These are phyloP conservation scores for Nymphalis io DNA, from an alignment of 1,140 invertebrate species.

Conservation along the genomic window DNA sequence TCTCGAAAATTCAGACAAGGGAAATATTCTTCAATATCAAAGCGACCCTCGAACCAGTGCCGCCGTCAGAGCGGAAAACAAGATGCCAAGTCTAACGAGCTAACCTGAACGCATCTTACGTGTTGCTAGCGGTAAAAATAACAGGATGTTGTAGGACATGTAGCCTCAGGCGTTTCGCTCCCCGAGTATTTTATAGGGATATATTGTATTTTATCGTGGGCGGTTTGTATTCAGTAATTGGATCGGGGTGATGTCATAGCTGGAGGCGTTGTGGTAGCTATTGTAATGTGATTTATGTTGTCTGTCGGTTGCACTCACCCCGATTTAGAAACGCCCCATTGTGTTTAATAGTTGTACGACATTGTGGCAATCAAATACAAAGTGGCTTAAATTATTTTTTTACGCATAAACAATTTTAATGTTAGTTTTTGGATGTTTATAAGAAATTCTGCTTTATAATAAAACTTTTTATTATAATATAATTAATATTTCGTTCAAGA, in stretches of 20 bases:
- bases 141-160: conserved; percentile 46
- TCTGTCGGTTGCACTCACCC: conserved; percentile 50
- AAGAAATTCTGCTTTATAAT: too few relatives aligned
- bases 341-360: conserved; percentile 36
- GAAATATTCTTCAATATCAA: conserved; percentile 63
- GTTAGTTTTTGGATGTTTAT: not conserved
- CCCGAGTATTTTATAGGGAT: conserved; percentile 32
- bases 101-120: conserved; percentile 57
- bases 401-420: not conserved
- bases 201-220: conserved; percentile 44
- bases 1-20: conserved; percentile 62
- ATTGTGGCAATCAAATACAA: conserved; percentile 23
- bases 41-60: conserved; percentile 55
- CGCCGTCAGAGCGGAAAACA: conserved; percentile 57
- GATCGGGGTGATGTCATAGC: conserved; percentile 50
- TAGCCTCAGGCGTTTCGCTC: conserved; percentile 44
- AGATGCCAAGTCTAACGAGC: conserved; percentile 65
- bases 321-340: conserved; percentile 29
- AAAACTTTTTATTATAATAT: too few relatives aligned
- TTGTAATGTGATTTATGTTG: conserved; percentile 63
- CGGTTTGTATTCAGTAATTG: conserved; percentile 60
- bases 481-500: too few relatives aligned
- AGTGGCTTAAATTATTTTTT: conserved; percentile 4
- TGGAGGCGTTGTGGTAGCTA: conserved; percentile 54
- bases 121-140: conserved; percentile 58